Evolutionary conservation across 2,797 vertebrate genomes (phyloP), one percentile per base, ranked within the genome.

Genomic region (Anisognathus igniventris): DNA sequence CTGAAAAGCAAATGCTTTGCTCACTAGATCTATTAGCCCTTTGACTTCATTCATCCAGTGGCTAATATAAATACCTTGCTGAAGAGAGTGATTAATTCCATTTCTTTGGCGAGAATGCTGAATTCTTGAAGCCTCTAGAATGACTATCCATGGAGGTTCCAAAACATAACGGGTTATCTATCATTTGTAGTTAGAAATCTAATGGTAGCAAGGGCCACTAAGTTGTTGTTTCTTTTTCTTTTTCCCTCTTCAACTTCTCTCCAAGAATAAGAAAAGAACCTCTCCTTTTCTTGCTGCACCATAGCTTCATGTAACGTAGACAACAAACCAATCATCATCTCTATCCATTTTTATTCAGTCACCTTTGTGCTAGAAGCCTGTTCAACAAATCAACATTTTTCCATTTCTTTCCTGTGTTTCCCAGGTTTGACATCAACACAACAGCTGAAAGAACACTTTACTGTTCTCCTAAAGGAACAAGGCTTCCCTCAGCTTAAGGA

Each of bases 21-120:
- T 95, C 95, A 65, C 93, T 92, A n/a, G 11, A 86, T 95, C 97
- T 95, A 95, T 98, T 86, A 97, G 96, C 93, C 96, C 96, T 97
- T 95, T 97, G 97, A 97, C 97, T 97, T 88, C 87, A 77, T 92
- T 94, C 91, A 93, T 94, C 97, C 91, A 71, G 12, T 30, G 79
- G 77, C 80, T 97, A 97, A 97, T 95, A 97, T 48, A 97, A 97
- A 97, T 88, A 97, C 93, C 94, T 78, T 37, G 93, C 93, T 91
- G 57, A 96, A 97, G 87, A 90, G 94, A 97, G 96, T 90, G 92
- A 97, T 97, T 95, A 97, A 96, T 92, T 93, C 86, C 25, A 27
- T 96, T 95, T 96, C 95, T 78, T 94, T 84, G 97, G 93, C 67
- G 66, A 96, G 91, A 80, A 83, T 48, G 92, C 94, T 96, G 96